Conservation (phyloP, 2,888 invertebrate species). For the Meliscaeva auricollis region DNA sequence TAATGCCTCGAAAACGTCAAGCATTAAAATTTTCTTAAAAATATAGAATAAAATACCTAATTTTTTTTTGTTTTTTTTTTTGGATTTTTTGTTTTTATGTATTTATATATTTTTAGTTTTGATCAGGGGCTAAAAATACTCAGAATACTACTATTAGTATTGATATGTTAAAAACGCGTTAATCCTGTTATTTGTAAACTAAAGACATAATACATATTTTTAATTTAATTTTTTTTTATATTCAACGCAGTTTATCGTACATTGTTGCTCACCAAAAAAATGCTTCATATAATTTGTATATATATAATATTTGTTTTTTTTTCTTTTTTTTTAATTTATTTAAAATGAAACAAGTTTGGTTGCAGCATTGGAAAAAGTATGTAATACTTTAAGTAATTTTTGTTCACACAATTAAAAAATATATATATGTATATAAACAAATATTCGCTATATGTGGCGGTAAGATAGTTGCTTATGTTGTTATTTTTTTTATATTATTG, state of each 20-base stretch:
- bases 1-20: constrained; percentile 76
- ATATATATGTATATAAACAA: constrained; percentile 75
- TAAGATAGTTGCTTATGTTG: constrained; percentile 72
- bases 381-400: constrained; percentile 72
- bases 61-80: constrained; percentile 59
- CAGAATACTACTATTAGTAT: constrained; percentile 75
- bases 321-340: constrained; percentile 39
- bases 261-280: constrained; percentile 66
- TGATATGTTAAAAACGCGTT: constrained; percentile 76
- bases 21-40: constrained; percentile 75
- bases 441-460: constrained; percentile 72
- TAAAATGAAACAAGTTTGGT: constrained; percentile 75
- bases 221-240: constrained; percentile 31
- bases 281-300: constrained; percentile 61
- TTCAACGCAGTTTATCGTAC: constrained; percentile 66
- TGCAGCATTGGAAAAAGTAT: constrained; percentile 73
- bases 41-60: constrained; percentile 75
- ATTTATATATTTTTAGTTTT: constrained; percentile 62
- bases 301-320: constrained; percentile 47
- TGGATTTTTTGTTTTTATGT: too few relatives aligned
- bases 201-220: constrained; percentile 59
- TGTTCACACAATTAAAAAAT: constrained; percentile 65
- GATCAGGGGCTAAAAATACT: constrained; percentile 74
- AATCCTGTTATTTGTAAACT: constrained; percentile 72
- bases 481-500: constrained; percentile 64